Conservation (phyloP, 1,140 invertebrate genomes). For the Linepithema humile region DNA sequence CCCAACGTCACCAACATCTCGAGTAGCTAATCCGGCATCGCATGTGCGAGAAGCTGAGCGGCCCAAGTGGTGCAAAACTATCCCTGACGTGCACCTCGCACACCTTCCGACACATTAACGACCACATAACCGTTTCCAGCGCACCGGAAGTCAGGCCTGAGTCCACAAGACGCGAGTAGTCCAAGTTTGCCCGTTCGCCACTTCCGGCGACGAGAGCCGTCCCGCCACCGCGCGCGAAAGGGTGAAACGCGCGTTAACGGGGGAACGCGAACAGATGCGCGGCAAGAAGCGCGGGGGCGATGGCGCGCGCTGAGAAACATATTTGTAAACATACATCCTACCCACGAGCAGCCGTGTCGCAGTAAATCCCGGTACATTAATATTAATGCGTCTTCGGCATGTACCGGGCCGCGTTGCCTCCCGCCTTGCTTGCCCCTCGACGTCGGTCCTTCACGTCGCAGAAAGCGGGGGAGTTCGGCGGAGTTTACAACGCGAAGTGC, state of each 20-base stretch:
- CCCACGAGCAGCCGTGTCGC: slow-evolving; percentile 70
- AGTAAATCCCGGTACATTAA: slow-evolving; percentile 79
- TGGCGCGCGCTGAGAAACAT: slow-evolving; percentile 64
- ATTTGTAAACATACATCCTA: slow-evolving; percentile 76
- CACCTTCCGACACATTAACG: slow-evolving; percentile 2
- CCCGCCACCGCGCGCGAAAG: slow-evolving; percentile 40
- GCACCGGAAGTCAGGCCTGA: slow-evolving; percentile 50
- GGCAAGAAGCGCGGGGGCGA: not conserved
- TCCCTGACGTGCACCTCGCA: slow-evolving; percentile 13
- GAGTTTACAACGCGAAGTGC: slow-evolving; percentile 68
- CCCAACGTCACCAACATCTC: not conserved
- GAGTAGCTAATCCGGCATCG: not conserved
- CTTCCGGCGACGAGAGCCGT: slow-evolving; percentile 65
- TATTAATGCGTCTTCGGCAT: slow-evolving; percentile 79
- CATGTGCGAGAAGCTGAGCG: not conserved
- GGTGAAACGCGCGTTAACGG: slow-evolving; percentile 22
- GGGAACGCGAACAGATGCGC: slow-evolving; percentile 8
- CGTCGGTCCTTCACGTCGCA: slow-evolving; percentile 49
- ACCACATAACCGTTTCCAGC: slow-evolving; percentile 55
- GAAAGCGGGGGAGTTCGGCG: slow-evolving; percentile 68
- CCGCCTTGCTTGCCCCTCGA: not conserved
- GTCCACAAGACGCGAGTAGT: slow-evolving; percentile 61
- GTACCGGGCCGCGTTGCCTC: slow-evolving; percentile 52
- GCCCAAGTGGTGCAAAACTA: slow-evolving; percentile 32
- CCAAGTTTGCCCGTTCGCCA: slow-evolving; percentile 69